Percentiles rank a stretch among this genome's conserved stretches.
Evolutionary conservation across 2,888 invertebrate species (phyloP).

Genomic region (Acleris emargana): DNA sequence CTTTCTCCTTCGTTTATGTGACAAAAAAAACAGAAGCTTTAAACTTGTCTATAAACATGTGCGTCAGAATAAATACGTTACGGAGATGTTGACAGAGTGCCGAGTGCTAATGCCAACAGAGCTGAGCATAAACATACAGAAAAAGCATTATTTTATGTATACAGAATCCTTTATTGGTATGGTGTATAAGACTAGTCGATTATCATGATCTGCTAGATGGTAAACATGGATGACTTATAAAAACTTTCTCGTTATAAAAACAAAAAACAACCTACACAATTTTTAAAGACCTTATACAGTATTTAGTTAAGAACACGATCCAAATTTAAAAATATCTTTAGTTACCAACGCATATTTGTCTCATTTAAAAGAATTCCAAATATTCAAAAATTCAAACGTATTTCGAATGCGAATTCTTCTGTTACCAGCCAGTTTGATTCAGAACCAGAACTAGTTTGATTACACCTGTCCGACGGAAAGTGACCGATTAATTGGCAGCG

Average conservation of each 20-base stretch:
- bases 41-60: constrained; percentile 18
- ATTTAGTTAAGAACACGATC: no score
- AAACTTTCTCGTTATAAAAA: no score
- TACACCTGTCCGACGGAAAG: constrained; percentile 19
- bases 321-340: no score
- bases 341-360: no score
- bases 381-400: background rate
- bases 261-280: no score
- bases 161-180: constrained; percentile 23
- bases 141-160: constrained; percentile 34
- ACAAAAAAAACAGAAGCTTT: constrained; percentile 14
- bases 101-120: constrained; percentile 33
- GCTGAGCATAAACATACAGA: constrained; percentile 25
- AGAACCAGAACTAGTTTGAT: constrained; percentile 19
- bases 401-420: background rate
- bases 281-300: no score
- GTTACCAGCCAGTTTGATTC: background rate
- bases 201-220: background rate
- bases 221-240: no score
- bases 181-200: constrained; percentile 16
- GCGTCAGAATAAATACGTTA: constrained; percentile 33
- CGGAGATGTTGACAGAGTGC: constrained; percentile 32
- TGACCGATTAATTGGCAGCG: constrained; percentile 23
- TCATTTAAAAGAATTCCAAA: no score
- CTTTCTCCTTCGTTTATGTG: background rate